Percentiles rank a stretch among this genome's conserved stretches.
Evolutionary conservation across 2,797 vertebrate species (phyloP).

Genomic region (Fringilla coelebs): DNA sequence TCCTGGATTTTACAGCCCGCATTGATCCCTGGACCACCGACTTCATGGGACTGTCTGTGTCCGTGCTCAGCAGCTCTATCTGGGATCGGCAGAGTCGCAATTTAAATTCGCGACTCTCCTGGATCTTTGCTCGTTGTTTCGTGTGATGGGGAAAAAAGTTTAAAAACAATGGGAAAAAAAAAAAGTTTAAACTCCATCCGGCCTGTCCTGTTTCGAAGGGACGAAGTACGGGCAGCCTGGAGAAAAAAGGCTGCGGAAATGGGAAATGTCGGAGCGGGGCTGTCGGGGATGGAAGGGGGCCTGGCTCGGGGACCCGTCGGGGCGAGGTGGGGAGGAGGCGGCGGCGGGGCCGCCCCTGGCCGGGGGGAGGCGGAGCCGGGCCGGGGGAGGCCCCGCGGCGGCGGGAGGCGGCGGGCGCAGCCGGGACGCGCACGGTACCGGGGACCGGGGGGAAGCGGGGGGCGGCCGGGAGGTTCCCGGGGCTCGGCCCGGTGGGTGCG

Average conservation of each 20-base stretch:
- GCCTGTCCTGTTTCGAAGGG: not conserved
- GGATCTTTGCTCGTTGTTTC: not conserved
- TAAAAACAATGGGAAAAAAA: not conserved
- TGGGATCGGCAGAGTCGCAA: accelerated
- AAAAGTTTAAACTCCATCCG: not conserved
- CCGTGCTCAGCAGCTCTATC: not conserved
- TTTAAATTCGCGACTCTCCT: accelerated
- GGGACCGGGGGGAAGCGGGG: not conserved
- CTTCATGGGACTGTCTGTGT: not conserved
- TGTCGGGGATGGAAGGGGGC: not conserved
- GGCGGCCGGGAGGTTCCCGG: not conserved
- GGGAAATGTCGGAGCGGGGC: not conserved
- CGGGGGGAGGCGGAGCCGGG: not conserved
- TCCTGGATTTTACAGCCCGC: not conserved
- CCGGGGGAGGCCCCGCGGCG: not conserved
- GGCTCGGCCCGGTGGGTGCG: not conserved
- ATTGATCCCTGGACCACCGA: not conserved
- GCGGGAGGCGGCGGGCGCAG: not conserved
- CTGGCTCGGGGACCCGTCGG: not conserved
- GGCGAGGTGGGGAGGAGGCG: not conserved
- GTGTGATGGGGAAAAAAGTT: not conserved
- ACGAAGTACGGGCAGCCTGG: accelerated
- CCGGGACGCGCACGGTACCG: not conserved
- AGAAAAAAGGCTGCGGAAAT: not conserved
- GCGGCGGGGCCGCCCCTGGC: not conserved